phyloP scores from a whole-genome alignment of 2,888 invertebrate species.

The Eilema griseolum region DNA sequence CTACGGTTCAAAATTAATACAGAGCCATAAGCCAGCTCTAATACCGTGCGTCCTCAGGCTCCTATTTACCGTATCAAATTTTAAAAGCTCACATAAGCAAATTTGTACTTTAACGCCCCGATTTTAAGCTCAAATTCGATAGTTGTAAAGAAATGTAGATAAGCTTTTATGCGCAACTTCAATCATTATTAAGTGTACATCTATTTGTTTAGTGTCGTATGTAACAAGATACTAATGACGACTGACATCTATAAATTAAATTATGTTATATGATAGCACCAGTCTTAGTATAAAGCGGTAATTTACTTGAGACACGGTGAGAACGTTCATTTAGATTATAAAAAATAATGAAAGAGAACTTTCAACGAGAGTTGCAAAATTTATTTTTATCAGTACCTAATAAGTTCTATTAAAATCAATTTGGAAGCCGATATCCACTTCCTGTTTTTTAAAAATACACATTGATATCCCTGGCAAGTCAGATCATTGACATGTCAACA shows the following conservation, averaged over 20 bases:
- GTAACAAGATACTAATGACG: slow-evolving; percentile 83
- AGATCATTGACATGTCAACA: no score
- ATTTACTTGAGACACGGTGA: slow-evolving; percentile 34
- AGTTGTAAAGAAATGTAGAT: slow-evolving; percentile 42
- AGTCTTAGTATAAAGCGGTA: slow-evolving; percentile 30
- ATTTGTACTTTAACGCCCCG: slow-evolving; percentile 46
- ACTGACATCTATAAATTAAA: slow-evolving; percentile 81
- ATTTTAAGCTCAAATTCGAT: slow-evolving; percentile 48
- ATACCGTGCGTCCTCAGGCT: slow-evolving; percentile 77
- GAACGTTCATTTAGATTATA: slow-evolving; percentile 23
- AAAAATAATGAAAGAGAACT: not conserved
- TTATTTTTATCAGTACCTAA: not conserved
- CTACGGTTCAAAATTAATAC: slow-evolving; percentile 87
- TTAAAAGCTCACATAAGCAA: slow-evolving; percentile 57
- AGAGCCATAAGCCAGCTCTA: slow-evolving; percentile 85
- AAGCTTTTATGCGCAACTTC: slow-evolving; percentile 63
- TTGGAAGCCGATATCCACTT: no score
- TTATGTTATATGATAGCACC: slow-evolving; percentile 56
- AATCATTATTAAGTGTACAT: slow-evolving; percentile 84
- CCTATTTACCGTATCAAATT: slow-evolving; percentile 83
- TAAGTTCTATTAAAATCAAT: no score
- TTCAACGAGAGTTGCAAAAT: not conserved
- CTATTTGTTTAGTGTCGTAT: slow-evolving; percentile 85
- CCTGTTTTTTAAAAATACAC: no score
- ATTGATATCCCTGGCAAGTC: no score